These are phyloP conservation scores for Conus betulinus DNA, from an alignment of 1,140 invertebrate species.

Conservation along the genomic window DNA sequence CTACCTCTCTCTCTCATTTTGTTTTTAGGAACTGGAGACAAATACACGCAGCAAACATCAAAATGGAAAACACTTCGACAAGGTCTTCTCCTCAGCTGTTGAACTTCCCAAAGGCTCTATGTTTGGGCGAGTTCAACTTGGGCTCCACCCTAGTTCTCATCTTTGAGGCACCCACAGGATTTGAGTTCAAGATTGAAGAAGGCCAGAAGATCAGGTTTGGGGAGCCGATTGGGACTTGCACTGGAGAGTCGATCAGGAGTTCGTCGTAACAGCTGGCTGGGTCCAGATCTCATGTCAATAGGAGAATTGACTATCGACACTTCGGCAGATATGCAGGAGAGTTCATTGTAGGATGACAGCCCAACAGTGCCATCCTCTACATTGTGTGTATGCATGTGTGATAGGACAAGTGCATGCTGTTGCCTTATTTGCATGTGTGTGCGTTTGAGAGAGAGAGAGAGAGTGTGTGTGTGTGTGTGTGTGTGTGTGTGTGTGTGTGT, in stretches of 20 bases:
- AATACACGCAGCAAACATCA: conserved; percentile 46
- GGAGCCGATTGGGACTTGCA: conserved; percentile 56
- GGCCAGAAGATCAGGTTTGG: conserved; percentile 68
- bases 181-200: conserved; percentile 78
- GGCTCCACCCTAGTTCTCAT: conserved; percentile 97
- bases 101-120: conserved; percentile 87
- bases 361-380: no score
- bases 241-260: no score
- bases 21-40: conserved; percentile 53
- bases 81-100: conserved; percentile 59
- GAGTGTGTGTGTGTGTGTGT: no score
- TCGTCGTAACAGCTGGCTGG: no score
- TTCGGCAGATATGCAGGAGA: no score
- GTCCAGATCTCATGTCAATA: no score
- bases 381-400: no score
- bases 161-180: conserved; percentile 96
- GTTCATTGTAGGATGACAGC: no score
- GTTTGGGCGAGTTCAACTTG: conserved; percentile 98
- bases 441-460: background rate
- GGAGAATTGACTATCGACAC: no score
- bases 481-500: no score
- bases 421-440: background rate
- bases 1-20: background rate
- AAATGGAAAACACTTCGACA: conserved; percentile 54
- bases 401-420: no score